Evolutionary conservation across 1,140 invertebrate species (phyloP).

Genomic region (Popillia japonica): DNA sequence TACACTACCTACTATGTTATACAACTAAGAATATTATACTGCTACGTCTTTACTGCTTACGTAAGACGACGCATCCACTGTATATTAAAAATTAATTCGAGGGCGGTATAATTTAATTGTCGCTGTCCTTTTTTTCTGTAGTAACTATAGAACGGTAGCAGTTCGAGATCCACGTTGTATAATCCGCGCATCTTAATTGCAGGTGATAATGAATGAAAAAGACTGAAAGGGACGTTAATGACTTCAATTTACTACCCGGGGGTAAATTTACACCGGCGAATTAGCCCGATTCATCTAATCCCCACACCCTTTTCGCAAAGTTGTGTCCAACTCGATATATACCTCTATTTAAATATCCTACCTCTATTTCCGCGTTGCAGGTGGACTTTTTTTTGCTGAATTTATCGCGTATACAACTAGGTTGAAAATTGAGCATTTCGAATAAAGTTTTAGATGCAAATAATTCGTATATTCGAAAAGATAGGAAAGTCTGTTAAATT

Average conservation of each 20-base stretch:
- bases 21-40: too few species aligned
- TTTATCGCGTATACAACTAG: too few species aligned
- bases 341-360: neutral
- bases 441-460: too few species aligned
- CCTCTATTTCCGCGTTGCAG: neutral
- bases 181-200: conserved; percentile 18
- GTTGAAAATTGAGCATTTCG: too few species aligned
- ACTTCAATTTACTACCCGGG: conserved; percentile 10
- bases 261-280: neutral
- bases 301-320: neutral
- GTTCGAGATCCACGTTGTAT: neutral
- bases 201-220: conserved; percentile 31
- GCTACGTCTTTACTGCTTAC: too few species aligned
- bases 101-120: too few species aligned
- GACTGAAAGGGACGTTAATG: conserved; percentile 22
- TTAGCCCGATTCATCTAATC: conserved; percentile 3
- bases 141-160: neutral
- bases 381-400: neutral
- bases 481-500: too few species aligned
- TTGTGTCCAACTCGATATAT: neutral
- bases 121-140: too few species aligned
- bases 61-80: too few species aligned
- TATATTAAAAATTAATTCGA: too few species aligned
- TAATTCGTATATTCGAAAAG: too few species aligned
- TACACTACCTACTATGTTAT: too few species aligned